These are phyloP conservation scores for Casuarius casuarius DNA, from an alignment of 2,113 vertebrate genomes.

Conservation along the genomic window DNA sequence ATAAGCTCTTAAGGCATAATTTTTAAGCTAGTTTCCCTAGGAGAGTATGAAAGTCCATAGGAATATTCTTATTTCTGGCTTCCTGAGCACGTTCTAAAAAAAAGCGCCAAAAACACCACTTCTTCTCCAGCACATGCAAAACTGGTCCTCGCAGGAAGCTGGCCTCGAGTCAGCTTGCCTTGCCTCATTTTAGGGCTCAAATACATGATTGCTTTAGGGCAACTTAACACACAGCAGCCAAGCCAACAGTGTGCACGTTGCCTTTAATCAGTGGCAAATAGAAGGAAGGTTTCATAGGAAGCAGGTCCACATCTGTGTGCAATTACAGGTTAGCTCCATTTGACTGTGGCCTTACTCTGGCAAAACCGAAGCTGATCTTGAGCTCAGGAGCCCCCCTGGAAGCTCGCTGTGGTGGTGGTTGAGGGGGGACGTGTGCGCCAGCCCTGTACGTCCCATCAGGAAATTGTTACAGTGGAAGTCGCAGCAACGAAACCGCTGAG, in stretches of 20 bases:
- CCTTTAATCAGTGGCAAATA: background rate
- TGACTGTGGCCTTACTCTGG: background rate
- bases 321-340: background rate
- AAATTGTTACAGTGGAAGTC: background rate
- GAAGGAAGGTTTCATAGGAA: background rate
- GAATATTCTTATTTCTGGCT: constrained; percentile 2
- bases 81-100: background rate
- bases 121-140: background rate
- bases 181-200: background rate
- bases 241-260: background rate
- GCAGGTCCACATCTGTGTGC: background rate
- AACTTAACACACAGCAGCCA: background rate
- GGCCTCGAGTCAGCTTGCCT: background rate
- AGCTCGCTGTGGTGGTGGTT: background rate
- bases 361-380: background rate
- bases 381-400: background rate
- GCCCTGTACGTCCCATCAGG: background rate
- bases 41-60: background rate
- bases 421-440: background rate
- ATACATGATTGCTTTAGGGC: background rate
- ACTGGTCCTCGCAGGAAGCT: background rate
- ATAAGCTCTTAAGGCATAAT: constrained; percentile 4
- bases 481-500: fast-evolving
- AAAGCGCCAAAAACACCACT: background rate
- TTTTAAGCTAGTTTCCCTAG: background rate